phyloP scores from a whole-genome alignment of 2,888 invertebrate species.

The Neocrepidodera transversa region DNA sequence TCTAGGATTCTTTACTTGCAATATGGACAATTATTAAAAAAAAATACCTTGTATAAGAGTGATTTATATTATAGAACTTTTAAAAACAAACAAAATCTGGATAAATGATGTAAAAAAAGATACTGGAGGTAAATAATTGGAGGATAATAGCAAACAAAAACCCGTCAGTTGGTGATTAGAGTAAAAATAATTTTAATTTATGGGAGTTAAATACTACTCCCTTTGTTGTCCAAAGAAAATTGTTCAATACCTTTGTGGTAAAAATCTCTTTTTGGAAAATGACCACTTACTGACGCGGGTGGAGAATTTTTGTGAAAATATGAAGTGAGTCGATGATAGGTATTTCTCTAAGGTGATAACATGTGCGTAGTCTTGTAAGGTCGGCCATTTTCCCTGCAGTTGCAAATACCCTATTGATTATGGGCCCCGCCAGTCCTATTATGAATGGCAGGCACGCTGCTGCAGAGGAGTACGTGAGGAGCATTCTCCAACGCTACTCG shows the following conservation, averaged over 20 bases:
- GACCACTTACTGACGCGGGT: background rate
- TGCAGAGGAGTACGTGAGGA: slow-evolving; percentile 61
- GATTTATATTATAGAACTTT: too few relatives aligned
- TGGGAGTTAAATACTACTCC: too few relatives aligned
- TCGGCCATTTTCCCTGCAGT: slow-evolving; percentile 62
- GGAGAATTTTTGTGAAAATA: slow-evolving; percentile 15
- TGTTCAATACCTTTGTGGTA: background rate
- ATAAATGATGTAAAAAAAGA: too few relatives aligned
- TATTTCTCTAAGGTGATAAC: slow-evolving; percentile 56
- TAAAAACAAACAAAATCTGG: too few relatives aligned
- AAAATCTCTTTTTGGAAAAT: background rate
- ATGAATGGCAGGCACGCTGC: slow-evolving; percentile 58
- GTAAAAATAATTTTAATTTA: too few relatives aligned
- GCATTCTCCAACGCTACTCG: slow-evolving; percentile 60
- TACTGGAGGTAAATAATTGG: too few relatives aligned
- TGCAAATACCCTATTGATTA: slow-evolving; percentile 67
- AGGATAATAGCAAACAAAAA: too few relatives aligned
- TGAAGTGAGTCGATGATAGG: slow-evolving; percentile 40
- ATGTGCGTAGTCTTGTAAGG: slow-evolving; percentile 54
- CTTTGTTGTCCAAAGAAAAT: background rate
- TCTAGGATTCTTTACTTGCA: too few relatives aligned
- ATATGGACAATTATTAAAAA: too few relatives aligned
- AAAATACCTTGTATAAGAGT: too few relatives aligned
- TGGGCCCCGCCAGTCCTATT: slow-evolving; percentile 61
- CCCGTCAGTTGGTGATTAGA: too few relatives aligned